Evolutionary conservation across 2,113 vertebrate genomes (phyloP), one percentile per base, ranked within the genome.

Genomic region (Tonatia bakeri): DNA sequence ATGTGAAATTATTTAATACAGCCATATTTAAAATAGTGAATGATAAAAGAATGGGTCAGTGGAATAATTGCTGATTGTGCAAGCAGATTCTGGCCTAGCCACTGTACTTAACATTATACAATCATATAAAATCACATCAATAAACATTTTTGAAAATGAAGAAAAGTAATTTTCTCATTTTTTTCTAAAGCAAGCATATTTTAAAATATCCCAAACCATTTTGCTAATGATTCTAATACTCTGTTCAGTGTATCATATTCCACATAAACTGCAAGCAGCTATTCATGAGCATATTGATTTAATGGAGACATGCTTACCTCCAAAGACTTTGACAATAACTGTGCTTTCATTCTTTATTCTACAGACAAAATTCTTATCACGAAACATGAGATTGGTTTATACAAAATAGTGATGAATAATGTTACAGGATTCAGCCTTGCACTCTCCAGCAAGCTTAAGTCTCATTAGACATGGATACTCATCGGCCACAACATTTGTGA

Each of bases 321-420:
- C 2, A 72, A 11, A 54, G 54, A 31, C 52, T 93, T 85, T 85
- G 31, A 93, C 67, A 67, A 85, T 59, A 85, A 82, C 43, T 90
- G 91, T 61, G 54, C 67, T 95, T 95, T 81, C 52, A 76, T 89
- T 81, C 40, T 52, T 33, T 72, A 56, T 22, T 81, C 59, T 83
- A 12, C 14, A 93, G n/a, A 69, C 54, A 93, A 72, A 85, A 59
- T 84, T 84, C 47, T 16, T 86, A 82, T 89, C 82, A 89, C 1
- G 92, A 90, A 95, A 73, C 20, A 45, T 69, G 47, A 86, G 67
- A 86, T 80, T 86, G 69, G 36, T 83, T 94, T 91, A 77, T 87
- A 91, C 82, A 83, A 83, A 83, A 96, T 61, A 91, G 50, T 22
- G 85, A 91, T 81, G 50, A 85, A 91, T 69, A 91, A 54, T 91